Evolutionary conservation across 53 echinoderm and acorn worm species (phyloP).

Genomic region (Henricia sp.): DNA sequence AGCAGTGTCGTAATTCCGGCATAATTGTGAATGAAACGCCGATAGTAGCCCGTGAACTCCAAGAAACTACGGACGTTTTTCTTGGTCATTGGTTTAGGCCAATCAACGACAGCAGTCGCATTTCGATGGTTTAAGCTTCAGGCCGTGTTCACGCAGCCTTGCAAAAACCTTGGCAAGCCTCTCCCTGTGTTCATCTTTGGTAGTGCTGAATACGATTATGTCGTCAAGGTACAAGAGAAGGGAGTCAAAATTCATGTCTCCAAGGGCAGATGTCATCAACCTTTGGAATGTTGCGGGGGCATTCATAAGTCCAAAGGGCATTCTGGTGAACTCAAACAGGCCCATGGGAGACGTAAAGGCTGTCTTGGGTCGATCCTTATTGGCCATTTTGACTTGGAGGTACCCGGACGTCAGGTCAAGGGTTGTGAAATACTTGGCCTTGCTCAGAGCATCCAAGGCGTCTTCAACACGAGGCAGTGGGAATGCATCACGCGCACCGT

Average conservation of each 20-base stretch:
- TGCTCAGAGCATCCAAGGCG: no score
- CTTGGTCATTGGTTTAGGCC: conserved; percentile 31
- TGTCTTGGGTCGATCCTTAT: no score
- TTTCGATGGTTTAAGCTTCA: conserved; percentile 55
- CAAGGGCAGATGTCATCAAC: conserved; percentile 46
- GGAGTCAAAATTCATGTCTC: conserved; percentile 45
- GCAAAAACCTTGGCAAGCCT: conserved; percentile 43
- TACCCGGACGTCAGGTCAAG: no score
- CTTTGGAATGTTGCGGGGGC: conserved; percentile 60
- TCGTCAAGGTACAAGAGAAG: conserved; percentile 49
- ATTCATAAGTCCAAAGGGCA: no score
- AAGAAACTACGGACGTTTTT: conserved; percentile 55
- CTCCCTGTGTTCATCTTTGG: conserved; percentile 36
- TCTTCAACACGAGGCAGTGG: no score
- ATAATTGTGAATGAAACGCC: conserved; percentile 48
- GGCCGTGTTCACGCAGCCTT: conserved; percentile 37
- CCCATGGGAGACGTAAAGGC: no score
- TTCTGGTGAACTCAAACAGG: no score
- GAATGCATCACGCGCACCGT: no score
- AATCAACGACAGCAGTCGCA: conserved; percentile 45
- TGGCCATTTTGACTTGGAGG: no score
- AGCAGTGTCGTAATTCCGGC: conserved; percentile 23
- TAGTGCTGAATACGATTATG: conserved; percentile 55
- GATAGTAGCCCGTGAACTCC: conserved; percentile 49
- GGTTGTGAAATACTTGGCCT: no score